Evolutionary conservation across 2,113 vertebrate species (phyloP).

Genomic region (Pimephales promelas): DNA sequence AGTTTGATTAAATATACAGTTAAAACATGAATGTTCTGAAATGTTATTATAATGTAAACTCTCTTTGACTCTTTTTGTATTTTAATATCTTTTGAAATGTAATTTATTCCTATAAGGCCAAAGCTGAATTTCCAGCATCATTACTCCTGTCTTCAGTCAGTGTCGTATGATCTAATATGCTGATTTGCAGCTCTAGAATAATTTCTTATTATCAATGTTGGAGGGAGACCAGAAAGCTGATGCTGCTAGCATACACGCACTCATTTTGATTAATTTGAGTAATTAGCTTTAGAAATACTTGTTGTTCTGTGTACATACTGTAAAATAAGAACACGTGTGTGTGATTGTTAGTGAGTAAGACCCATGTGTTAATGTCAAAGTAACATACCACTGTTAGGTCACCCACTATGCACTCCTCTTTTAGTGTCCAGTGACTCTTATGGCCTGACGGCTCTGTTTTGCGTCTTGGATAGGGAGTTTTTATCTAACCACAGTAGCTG

Average conservation of each 20-base stretch:
- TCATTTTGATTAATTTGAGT: neutral
- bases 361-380: conserved; percentile 11
- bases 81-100: neutral
- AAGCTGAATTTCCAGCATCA: neutral
- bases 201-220: too few relatives aligned
- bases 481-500: neutral
- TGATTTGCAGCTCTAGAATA: too few relatives aligned
- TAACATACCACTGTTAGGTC: neutral
- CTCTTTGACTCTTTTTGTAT: neutral
- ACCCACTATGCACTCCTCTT: neutral
- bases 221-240: neutral
- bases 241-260: neutral
- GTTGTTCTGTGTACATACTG: neutral
- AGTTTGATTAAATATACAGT: neutral
- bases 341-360: neutral
- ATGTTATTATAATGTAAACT: neutral
- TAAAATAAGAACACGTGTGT: neutral
- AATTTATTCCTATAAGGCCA: neutral
- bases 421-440: conserved; percentile 24
- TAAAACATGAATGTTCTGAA: neutral
- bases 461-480: neutral
- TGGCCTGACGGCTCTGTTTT: neutral
- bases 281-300: neutral
- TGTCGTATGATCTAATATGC: neutral
- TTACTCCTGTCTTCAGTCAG: neutral